Percentiles rank a stretch among this genome's conserved stretches.
Conservation (phyloP, 2,888 invertebrate genomes). For the Campoplex nolae region DNA sequence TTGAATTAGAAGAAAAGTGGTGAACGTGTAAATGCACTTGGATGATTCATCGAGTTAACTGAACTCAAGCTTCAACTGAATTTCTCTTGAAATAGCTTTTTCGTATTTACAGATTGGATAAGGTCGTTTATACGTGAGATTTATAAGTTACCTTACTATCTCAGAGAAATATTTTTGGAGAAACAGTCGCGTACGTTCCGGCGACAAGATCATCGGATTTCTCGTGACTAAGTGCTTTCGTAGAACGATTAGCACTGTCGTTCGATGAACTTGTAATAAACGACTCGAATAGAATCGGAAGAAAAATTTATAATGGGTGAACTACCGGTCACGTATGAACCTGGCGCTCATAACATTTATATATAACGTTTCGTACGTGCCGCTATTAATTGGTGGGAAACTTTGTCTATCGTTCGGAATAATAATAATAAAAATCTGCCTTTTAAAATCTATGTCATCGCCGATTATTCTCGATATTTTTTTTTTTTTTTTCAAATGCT, state of each 20-base stretch:
- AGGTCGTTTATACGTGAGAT: neutral
- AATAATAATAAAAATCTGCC: neutral
- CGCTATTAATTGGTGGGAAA: neutral
- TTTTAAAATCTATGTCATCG: neutral
- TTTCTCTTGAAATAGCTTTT: neutral
- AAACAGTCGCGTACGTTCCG: constrained; percentile 23
- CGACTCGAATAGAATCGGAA: constrained; percentile 6
- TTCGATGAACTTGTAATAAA: constrained; percentile 22
- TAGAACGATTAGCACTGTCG: constrained; percentile 14
- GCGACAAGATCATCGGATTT: neutral
- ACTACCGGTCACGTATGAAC: constrained; percentile 16
- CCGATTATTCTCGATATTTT: neutral
- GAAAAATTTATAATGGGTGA: neutral
- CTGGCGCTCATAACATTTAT: constrained; percentile 5
- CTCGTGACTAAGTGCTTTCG: constrained; percentile 14
- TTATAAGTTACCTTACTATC: neutral
- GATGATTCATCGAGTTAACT: neutral
- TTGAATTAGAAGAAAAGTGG: neutral
- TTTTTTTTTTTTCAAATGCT: neutral
- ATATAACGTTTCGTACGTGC: neutral
- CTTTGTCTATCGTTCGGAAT: neutral
- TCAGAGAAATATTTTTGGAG: neutral
- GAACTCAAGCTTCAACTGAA: neutral
- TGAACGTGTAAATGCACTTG: too few species aligned
- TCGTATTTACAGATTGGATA: neutral